Base-by-base conservation (phyloP, 2,888 invertebrate species). In the Lagria hirta region DNA sequence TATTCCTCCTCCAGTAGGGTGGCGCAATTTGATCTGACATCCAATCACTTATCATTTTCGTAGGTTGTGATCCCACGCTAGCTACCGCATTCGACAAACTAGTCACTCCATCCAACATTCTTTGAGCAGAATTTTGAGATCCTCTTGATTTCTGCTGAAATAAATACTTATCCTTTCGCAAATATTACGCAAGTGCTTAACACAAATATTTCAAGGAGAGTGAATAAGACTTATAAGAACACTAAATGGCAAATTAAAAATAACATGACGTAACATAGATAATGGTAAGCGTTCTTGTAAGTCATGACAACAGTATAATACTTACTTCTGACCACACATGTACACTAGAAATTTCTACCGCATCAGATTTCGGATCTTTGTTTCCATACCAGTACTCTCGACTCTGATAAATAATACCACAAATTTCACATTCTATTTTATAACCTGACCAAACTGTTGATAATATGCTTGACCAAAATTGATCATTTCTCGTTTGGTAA, bases 361-460 rank as follows among this genome's bases (percentile, higher is more conserved):
- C 82, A 15, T 75, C 70, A 48, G 82, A 80, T 64, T 85, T 86
- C 0, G 87, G 85, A 47, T 81, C 78, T 55, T 81, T 81, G 61
- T 89, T 88, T 3, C 87, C 88, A 65, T 82, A 88, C 89, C 88
- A 90, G 66, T 83, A 84, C 62, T 88, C 82, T 13, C 88, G 75
- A 57, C 85, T 84, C 24, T 85, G 76, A 58, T 78, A 80, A 48
- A 86, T 83, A 51, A 84, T 80, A 1, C 86, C 85, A 69, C 85
- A 88, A 56, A 80, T 77, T 7, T 80, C 79, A 69, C 89, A 90
- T 61, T 87, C 86, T 43, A 89, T 80, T 1, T 85, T 79, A 60
- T 84, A 84, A 61, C 88, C 88, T 30, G 84, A 81, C 87, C 86
- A 88, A 1, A 86, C 83, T 63, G 83, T 87, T 59, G 80, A 84